Base-by-base conservation (phyloP, 2,888 invertebrate species). In the Acronicta leporina region DNA sequence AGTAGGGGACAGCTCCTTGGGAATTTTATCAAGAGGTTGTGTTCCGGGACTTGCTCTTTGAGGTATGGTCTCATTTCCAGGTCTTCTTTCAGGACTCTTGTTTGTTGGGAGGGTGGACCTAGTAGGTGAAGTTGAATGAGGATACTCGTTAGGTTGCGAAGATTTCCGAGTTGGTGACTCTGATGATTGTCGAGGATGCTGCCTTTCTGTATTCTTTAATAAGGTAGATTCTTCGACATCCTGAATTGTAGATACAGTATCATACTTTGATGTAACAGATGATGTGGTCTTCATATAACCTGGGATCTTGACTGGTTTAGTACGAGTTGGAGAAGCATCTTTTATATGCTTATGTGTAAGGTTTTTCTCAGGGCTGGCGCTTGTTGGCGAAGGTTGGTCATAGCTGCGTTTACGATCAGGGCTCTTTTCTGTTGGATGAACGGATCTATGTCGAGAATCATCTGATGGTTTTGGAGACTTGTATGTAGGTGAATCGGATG, bases 231-330 rank as follows among this genome's bases (percentile, higher is more conserved):
- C 41, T 33, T 61, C 48, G 20, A 68, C 9, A 27, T 68, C 63
- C 33, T 48, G 42, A 54, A 16, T 48, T 46, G 47, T 73, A 9
- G 44, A 51, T 30, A 30, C 27, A 0, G 42, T 33, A 14, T 69
- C 74, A 57, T 62, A 54, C 48, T 68, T 70, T 25, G 74, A 55
- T 25, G 46, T 41, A 3, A 57, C 25, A 1, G 62, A 48, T 7
- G 69, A 54, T 4, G 57, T 70, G 1, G 47, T 54, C 13, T 62
- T 73, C 69, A 49, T 62, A n/a, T 68, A 68, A 41, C 63, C 54
- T 15, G 69, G 63, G 8, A 43, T 40, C 10, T 52, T 58, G 0
- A 62, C 51, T 3, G 40, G n/a, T 15, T 40, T 64, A 35, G 15
- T 51, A 11, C 55, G 63, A 14, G 54, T 68, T 20, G 73, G 59